Conservation (phyloP, 2,113 vertebrate species). For the Girardinichthys multiradiatus region DNA sequence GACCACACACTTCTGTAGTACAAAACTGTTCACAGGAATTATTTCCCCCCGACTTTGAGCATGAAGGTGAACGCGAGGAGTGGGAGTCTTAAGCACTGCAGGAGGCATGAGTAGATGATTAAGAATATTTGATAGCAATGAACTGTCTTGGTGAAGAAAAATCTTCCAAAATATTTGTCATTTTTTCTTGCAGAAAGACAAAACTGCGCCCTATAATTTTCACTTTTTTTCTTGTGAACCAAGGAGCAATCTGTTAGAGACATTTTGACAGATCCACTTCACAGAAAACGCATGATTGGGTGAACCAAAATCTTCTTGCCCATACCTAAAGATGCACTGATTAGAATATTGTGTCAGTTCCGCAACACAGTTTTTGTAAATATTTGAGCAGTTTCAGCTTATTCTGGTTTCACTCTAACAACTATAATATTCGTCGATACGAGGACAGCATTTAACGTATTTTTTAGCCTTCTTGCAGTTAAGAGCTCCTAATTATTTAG, state of each 20-base stretch:
- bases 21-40: constrained; percentile 37
- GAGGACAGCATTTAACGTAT: too few relatives aligned
- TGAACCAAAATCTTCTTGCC: constrained; percentile 23
- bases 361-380: background rate
- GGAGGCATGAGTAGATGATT: constrained; percentile 61
- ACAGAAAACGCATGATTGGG: constrained; percentile 44
- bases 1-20: constrained; percentile 42
- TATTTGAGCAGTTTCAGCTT: background rate
- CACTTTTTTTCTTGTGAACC: constrained; percentile 25
- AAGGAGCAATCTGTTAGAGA: constrained; percentile 50
- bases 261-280: constrained; percentile 20
- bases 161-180: constrained; percentile 1
- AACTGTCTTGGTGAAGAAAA: constrained; percentile 71
- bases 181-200: constrained; percentile 23
- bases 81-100: constrained; percentile 51
- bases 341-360: background rate
- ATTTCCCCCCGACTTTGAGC: constrained; percentile 54
- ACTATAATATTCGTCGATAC: too few relatives aligned
- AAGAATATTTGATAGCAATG: constrained; percentile 52
- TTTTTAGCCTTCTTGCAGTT: too few relatives aligned
- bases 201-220: constrained; percentile 2
- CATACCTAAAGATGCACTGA: background rate
- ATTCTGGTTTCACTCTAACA: too few relatives aligned
- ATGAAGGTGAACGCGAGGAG: constrained; percentile 62
- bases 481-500: too few relatives aligned